Conservation (phyloP, 1,140 invertebrate genomes). For the Archivesica marissinica region DNA sequence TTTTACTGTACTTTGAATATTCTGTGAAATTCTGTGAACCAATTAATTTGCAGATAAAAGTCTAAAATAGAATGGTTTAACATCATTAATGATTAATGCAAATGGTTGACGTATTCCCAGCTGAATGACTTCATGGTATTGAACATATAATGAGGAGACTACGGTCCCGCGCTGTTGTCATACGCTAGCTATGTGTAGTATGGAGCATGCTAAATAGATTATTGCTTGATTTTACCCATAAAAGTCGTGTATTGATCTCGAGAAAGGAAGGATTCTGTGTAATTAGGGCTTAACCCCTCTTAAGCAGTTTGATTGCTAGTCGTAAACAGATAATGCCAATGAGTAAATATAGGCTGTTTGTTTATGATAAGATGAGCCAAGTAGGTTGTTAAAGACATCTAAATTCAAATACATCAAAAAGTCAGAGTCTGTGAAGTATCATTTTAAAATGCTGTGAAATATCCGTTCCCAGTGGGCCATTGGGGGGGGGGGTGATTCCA, state of each 20-base stretch:
- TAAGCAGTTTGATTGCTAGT: constrained; percentile 15
- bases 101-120: constrained; percentile 13
- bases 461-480: too few relatives aligned
- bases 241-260: constrained; percentile 1
- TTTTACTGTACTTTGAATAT: too few relatives aligned
- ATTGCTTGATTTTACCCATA: not conserved
- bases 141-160: not conserved
- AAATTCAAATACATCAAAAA: not conserved
- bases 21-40: too few relatives aligned
- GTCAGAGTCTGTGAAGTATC: too few relatives aligned
- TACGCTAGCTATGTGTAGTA: not conserved
- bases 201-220: not conserved
- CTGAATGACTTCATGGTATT: not conserved
- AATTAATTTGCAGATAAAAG: too few relatives aligned
- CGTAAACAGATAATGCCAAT: constrained; percentile 30
- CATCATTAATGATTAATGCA: constrained; percentile 27
- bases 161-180: not conserved
- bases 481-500: too few relatives aligned
- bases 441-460: too few relatives aligned
- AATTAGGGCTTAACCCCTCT: constrained; percentile 10
- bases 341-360: constrained; percentile 32
- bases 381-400: not conserved
- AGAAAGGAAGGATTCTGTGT: not conserved
- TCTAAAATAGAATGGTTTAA: too few relatives aligned
- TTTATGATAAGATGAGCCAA: not conserved